Evolutionary conservation across 2,888 invertebrate genomes (phyloP), one percentile per base, ranked within the genome.

Genomic region (Endotricha flammealis): DNA sequence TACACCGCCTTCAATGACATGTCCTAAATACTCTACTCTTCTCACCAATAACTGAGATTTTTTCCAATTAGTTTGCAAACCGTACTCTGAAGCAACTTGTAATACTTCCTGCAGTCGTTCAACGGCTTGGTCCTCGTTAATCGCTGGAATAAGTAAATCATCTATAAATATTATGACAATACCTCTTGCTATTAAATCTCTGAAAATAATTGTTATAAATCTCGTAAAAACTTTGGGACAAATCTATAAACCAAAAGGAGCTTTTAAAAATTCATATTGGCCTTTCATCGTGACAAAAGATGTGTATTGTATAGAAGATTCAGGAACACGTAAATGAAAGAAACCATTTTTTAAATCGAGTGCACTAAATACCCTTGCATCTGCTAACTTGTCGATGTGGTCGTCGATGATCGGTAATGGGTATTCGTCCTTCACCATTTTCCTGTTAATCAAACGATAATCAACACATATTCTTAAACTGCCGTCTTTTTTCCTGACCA

Each of bases 221-320:
- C 68, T 29, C 14, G 49, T 60, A 30, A 77, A 72, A 10, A 58
- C 54, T 8, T 64, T 50, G 7, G 73, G 69, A 22, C 58, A 52
- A 16, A 63, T 67, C 5, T 59, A 65, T 1, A 74, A 41, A 4
- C 77, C 74, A 56, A 79, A 78, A 1, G 72, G 75, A 8, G 61
- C 57, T 42, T 41, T 53, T n/a, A 57, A 30, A 41, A 76, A 71
- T 45, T 78, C 70, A 46, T 49, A 74, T 27, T 76, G 75, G 7
- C 70, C 69, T 30, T 53, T 43, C 2, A 41, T 29, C 2, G 64
- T 65, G 2, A 72, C 64, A 50, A 74, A 76, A 0, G 72, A 39
- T 1, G 69, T 70, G 34, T 68, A 73, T 40, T 61, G 57, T 28
- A 56, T 10, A 10, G 41, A 49, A n/a, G 46, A 34, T 28, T 49